Conservation (phyloP, 2,113 vertebrate genomes). For the Paratilapia polleni region DNA sequence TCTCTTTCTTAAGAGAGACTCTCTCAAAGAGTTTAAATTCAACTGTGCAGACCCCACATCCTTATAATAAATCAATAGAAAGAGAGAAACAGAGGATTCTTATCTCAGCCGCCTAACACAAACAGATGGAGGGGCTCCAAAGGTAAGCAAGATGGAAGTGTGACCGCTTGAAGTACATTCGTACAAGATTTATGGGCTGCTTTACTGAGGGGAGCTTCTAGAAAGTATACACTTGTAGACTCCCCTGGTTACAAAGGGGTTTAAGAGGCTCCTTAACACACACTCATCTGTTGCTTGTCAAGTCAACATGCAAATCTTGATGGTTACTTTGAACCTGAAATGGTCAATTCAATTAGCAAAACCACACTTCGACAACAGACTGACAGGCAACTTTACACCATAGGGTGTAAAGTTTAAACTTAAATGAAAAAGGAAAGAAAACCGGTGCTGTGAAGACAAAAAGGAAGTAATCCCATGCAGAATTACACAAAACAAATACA, state of each 20-base stretch:
- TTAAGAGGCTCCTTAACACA: constrained; percentile 62
- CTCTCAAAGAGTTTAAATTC: constrained; percentile 50
- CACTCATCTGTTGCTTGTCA: constrained; percentile 67
- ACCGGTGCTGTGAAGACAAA: background rate
- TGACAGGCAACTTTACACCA: background rate
- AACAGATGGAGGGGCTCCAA: constrained; percentile 63
- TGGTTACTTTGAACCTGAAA: constrained; percentile 29
- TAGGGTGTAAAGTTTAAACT: background rate
- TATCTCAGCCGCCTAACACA: constrained; percentile 39
- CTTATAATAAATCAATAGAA: constrained; percentile 52
- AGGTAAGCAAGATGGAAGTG: constrained; percentile 69
- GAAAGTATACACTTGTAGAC: constrained; percentile 67
- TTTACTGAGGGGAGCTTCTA: constrained; percentile 63
- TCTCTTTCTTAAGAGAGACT: constrained; percentile 27
- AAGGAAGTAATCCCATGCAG: constrained; percentile 17
- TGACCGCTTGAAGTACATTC: constrained; percentile 48
- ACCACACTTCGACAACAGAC: background rate
- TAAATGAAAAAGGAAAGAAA: background rate
- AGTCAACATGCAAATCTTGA: constrained; percentile 45
- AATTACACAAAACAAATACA: constrained; percentile 28
- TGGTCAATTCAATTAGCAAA: constrained; percentile 40
- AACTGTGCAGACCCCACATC: constrained; percentile 15
- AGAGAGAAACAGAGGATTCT: constrained; percentile 58
- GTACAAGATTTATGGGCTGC: constrained; percentile 66
- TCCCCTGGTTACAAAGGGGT: constrained; percentile 57